phyloP scores from a whole-genome alignment of 2,797 vertebrate genomes.

The Tapera naevia region DNA sequence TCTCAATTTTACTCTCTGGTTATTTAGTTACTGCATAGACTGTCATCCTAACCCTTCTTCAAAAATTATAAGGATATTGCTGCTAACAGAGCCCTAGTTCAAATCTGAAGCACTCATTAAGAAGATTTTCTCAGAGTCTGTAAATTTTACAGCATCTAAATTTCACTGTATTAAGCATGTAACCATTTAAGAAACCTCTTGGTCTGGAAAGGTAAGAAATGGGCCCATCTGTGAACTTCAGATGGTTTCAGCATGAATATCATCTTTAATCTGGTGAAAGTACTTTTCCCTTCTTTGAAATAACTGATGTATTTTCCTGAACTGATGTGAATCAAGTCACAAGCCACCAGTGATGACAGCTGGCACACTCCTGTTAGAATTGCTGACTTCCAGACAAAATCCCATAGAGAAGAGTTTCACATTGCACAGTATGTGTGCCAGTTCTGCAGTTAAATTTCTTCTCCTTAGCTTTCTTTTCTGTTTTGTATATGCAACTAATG shows the following conservation, averaged over 20 bases:
- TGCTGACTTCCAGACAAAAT: neutral
- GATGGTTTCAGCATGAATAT: neutral
- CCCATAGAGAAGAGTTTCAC: neutral
- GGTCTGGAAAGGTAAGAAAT: neutral
- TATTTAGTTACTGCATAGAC: neutral
- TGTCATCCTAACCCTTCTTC: neutral
- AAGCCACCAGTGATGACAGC: neutral
- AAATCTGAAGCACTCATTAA: neutral
- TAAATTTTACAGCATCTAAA: neutral
- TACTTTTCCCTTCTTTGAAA: neutral
- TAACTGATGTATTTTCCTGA: neutral
- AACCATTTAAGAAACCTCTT: neutral
- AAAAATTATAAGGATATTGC: neutral
- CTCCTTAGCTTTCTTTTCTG: neutral
- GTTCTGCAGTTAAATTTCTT: neutral
- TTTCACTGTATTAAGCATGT: neutral
- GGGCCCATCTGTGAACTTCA: neutral
- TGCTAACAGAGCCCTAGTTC: neutral
- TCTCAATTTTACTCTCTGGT: neutral
- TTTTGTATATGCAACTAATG: neutral
- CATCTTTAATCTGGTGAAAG: neutral
- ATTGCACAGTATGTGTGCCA: accelerated
- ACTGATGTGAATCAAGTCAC: neutral
- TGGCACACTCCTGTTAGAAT: neutral
- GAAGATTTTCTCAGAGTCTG: neutral